Evolutionary conservation across 2,888 invertebrate genomes (phyloP), one percentile per base, ranked within the genome.

Genomic region (Oligia strigilis): DNA sequence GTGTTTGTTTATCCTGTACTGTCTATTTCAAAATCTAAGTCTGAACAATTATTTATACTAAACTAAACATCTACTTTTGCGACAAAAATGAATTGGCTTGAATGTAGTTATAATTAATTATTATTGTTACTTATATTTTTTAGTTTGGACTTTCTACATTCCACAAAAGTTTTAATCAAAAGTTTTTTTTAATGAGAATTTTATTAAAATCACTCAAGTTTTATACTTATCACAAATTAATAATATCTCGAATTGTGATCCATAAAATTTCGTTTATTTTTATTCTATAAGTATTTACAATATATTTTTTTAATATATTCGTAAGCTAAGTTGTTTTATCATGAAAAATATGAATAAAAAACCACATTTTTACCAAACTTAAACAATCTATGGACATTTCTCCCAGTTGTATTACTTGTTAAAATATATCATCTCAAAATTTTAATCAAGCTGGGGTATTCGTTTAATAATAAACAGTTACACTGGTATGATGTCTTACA

Each of bases 261-360:
- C 64, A 55, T 82, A 46, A 58, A 72, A 80, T 65, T 29, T 72
- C 77, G 87, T 87, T 84, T 87, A 77, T 79, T 80, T 79, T 70
- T 71, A 71, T 70, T 66, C 23, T 75, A 4, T 87, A 64, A 83
- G 78, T 40, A 17, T 77, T 62, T 72, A 49, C 17, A 62, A 67
- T 58, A 23, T 23, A 19, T 75, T 19, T 75, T 66, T 72, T 75
- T 69, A 64, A 74, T 71, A 13, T 69, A 78, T 13, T 69, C 52
- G 4, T 85, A 87, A 83, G 69, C 17, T 62, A 52, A 72, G 65
- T 78, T 76, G 49, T 81, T 81, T 55, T 62, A 29, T 52, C 60
- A 55, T 19, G 19, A 60, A 64, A 64, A 43, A 29, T 70, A 69
- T 29, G 11, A 43, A 23, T 46, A 6, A n/a, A 58, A 67, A 40